Percentiles rank a stretch among this genome's conserved stretches.
Evolutionary conservation across 2,888 invertebrate genomes (phyloP).

Genomic region (Clitarchus hookeri): DNA sequence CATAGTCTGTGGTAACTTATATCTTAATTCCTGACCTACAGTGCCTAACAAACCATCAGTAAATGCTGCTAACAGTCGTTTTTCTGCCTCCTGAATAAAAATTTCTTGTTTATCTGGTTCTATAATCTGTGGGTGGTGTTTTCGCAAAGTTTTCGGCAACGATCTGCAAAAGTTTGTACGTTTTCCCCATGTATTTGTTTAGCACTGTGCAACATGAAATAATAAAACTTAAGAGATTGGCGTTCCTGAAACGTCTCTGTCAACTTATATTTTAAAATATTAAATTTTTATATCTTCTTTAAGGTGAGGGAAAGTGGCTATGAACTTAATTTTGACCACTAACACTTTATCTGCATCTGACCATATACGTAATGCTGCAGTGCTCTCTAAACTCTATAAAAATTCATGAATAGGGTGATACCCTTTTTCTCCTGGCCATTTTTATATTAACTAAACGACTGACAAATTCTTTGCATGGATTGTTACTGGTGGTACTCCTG

Average conservation of each 20-base stretch:
- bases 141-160: not conserved
- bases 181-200: not conserved
- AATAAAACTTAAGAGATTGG: not conserved
- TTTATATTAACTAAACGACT: not conserved
- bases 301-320: not conserved
- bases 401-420: not conserved
- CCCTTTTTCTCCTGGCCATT: not conserved
- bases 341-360: not conserved
- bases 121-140: not conserved
- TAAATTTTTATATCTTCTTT: not conserved
- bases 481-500: too few relatives aligned
- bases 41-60: not conserved
- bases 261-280: not conserved
- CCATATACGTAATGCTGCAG: too few relatives aligned
- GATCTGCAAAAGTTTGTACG: not conserved
- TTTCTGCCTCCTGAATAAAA: not conserved
- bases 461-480: not conserved
- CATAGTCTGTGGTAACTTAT: not conserved
- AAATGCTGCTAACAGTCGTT: not conserved
- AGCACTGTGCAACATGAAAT: not conserved
- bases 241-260: not conserved
- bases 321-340: not conserved
- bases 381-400: not conserved
- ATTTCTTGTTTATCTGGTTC: not conserved
- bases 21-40: not conserved